These are phyloP conservation scores for Hydraecia micacea DNA, from an alignment of 2,888 invertebrate species.

Conservation along the genomic window DNA sequence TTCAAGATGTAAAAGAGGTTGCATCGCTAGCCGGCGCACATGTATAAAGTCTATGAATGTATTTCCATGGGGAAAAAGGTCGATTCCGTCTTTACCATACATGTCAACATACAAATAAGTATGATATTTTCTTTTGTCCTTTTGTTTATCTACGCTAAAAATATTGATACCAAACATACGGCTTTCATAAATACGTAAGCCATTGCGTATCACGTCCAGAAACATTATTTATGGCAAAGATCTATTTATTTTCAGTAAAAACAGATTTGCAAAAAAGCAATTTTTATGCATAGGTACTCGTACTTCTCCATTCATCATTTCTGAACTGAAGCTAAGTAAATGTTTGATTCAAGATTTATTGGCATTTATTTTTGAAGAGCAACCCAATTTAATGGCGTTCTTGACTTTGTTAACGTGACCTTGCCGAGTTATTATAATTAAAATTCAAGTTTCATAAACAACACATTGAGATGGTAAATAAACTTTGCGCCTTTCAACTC, in stretches of 20 bases:
- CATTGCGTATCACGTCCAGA: conserved; percentile 7
- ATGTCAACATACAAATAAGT: conserved; percentile 11
- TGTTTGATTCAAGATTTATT: conserved; percentile 49
- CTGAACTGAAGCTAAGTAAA: conserved; percentile 20
- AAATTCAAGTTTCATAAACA: conserved; percentile 67
- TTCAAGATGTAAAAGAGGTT: conserved; percentile 13
- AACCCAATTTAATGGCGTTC: conserved; percentile 62
- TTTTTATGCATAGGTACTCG: conserved; percentile 18
- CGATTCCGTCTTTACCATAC: not conserved
- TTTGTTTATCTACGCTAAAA: conserved; percentile 1
- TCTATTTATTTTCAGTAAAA: conserved; percentile 25
- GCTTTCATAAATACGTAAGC: conserved; percentile 21
- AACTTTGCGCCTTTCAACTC: conserved; percentile 55
- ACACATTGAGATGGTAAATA: conserved; percentile 59
- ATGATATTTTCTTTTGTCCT: conserved; percentile 24
- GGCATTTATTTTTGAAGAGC: conserved; percentile 56
- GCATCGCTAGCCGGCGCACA: not conserved
- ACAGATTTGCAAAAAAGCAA: conserved; percentile 23
- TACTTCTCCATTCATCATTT: conserved; percentile 20
- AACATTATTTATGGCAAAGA: conserved; percentile 28
- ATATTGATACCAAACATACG: conserved; percentile 18
- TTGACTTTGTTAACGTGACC: conserved; percentile 72
- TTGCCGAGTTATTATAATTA: conserved; percentile 65
- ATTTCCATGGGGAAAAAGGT: conserved; percentile 18
- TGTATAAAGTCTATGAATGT: conserved; percentile 24